Evolutionary conservation across 2,888 invertebrate genomes (phyloP).

Genomic region (Barypeithes pellucidus): DNA sequence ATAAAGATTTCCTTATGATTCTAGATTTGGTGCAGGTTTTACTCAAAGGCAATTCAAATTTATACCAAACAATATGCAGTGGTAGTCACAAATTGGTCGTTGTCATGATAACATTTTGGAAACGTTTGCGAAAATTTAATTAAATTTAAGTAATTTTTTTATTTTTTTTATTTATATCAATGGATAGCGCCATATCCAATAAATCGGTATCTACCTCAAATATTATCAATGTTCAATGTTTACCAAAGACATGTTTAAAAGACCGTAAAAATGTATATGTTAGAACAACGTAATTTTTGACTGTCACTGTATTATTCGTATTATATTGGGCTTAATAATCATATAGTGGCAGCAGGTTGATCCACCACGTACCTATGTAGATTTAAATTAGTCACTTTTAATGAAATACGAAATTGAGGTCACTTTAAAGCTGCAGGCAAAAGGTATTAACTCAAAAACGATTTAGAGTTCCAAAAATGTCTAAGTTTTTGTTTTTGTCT

Average conservation of each 20-base stretch:
- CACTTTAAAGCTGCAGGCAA: constrained; percentile 38
- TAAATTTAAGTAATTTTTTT: no score
- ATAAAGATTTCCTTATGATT: constrained; percentile 24
- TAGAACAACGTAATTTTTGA: no score
- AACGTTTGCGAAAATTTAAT: no score
- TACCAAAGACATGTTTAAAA: no score
- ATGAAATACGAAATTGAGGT: constrained; percentile 24
- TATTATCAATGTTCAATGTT: no score
- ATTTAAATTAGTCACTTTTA: constrained; percentile 10
- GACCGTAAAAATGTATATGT: no score
- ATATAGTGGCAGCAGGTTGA: not conserved
- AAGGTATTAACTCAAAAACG: constrained; percentile 1
- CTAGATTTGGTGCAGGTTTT: constrained; percentile 37
- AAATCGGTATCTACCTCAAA: no score
- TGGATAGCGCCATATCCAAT: no score
- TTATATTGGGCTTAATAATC: constrained; percentile 3
- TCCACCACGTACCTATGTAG: not conserved
- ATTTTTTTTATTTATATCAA: no score
- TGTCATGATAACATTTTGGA: no score
- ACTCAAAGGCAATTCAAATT: constrained; percentile 23
- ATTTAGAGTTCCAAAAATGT: constrained; percentile 26
- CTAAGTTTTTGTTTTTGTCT: no score
- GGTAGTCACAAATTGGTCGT: not conserved
- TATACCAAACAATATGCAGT: constrained; percentile 12
- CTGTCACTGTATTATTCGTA: not conserved